phyloP scores from a whole-genome alignment of 2,113 vertebrate species.

The Hippocampus barbouri region DNA sequence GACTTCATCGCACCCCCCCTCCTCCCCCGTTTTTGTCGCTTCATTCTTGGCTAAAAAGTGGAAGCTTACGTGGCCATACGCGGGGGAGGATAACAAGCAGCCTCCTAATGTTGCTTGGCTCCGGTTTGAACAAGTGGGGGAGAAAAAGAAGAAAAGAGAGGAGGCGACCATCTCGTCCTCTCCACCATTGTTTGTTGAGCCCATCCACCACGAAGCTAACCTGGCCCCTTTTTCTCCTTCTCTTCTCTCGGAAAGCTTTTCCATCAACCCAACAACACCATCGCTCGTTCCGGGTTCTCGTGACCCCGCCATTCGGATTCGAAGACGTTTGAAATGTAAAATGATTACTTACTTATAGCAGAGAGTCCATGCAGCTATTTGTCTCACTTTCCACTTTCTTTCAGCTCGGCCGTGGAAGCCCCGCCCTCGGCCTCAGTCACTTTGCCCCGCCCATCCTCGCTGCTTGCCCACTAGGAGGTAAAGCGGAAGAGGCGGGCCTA shows the following conservation, averaged over 20 bases:
- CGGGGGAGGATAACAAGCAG: slow-evolving; percentile 25
- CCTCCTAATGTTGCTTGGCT: slow-evolving; percentile 49
- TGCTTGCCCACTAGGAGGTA: not conserved
- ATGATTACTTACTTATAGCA: slow-evolving; percentile 53
- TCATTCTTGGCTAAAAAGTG: not conserved
- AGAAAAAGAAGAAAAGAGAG: slow-evolving; percentile 15
- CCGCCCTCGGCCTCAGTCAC: slow-evolving; percentile 45
- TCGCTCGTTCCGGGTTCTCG: not conserved
- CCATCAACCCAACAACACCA: not conserved
- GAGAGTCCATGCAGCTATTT: slow-evolving; percentile 67
- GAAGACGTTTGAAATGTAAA: slow-evolving; percentile 2
- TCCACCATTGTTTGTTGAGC: slow-evolving; percentile 64
- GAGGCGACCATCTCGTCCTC: slow-evolving; percentile 54
- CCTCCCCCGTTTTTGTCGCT: not conserved
- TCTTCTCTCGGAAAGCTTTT: not conserved
- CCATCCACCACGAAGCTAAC: slow-evolving; percentile 28
- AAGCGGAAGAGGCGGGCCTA: slow-evolving; percentile 20
- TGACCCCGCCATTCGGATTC: not conserved
- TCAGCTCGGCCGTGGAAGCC: slow-evolving; percentile 52
- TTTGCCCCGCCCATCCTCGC: slow-evolving; percentile 37
- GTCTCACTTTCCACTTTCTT: slow-evolving; percentile 71
- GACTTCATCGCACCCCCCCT: not conserved
- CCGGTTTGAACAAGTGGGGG: slow-evolving; percentile 14
- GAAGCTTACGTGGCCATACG: slow-evolving; percentile 17
- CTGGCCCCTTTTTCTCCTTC: slow-evolving; percentile 3